Evolutionary conservation across 2,797 vertebrate species (phyloP).

Genomic region (Botia kubotai): DNA sequence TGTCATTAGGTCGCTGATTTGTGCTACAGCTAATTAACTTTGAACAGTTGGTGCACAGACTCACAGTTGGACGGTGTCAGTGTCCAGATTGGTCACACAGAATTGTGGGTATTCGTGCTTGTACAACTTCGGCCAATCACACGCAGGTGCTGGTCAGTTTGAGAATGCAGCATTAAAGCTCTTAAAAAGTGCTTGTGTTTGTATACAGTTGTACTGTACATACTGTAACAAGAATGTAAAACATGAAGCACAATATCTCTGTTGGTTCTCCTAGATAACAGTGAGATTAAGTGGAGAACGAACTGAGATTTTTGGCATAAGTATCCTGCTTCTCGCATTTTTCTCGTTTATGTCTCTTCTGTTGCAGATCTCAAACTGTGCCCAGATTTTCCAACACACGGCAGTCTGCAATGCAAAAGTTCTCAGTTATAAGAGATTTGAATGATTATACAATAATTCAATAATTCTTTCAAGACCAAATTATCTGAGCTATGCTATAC

Average conservation of each 20-base stretch:
- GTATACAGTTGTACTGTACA: not conserved
- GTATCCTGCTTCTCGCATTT: not conserved
- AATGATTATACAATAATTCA: too few relatives aligned
- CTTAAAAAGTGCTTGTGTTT: not conserved
- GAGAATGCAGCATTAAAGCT: not conserved
- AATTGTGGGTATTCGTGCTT: constrained; percentile 33
- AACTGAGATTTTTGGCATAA: not conserved
- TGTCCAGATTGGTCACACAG: constrained; percentile 45
- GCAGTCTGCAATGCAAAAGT: too few relatives aligned
- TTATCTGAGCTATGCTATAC: not conserved
- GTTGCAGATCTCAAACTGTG: too few relatives aligned
- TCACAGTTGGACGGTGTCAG: constrained; percentile 25
- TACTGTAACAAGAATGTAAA: not conserved
- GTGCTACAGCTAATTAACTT: constrained; percentile 49
- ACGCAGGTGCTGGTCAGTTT: constrained; percentile 2
- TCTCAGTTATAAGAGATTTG: too few relatives aligned
- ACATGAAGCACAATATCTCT: too few relatives aligned
- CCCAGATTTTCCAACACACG: too few relatives aligned
- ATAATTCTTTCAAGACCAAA: too few relatives aligned
- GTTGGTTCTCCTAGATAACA: too few relatives aligned
- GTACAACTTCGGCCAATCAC: constrained; percentile 6
- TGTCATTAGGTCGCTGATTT: constrained; percentile 53
- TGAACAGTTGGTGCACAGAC: constrained; percentile 44
- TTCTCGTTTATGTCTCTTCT: not conserved
- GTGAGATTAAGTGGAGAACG: not conserved